Conservation (phyloP, 1,140 invertebrate genomes). For the Sitobion miscanthi region DNA sequence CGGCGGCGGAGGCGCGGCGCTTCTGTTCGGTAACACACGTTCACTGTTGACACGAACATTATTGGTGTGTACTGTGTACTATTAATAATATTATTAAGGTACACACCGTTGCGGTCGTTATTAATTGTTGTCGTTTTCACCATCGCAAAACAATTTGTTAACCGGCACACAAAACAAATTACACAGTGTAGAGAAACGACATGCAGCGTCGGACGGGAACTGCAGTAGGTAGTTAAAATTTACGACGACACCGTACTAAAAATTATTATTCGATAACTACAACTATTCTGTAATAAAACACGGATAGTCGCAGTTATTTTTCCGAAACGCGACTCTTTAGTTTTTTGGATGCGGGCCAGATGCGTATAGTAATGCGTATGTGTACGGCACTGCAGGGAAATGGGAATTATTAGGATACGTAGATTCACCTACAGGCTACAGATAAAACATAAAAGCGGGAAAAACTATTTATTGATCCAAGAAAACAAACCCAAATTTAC, state of each 20-base stretch:
- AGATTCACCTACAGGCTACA: background rate
- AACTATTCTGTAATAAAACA: background rate
- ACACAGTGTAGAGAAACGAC: background rate
- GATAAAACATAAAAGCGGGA: background rate
- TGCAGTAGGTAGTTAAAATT: background rate
- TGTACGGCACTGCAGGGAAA: background rate
- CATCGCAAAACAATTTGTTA: background rate
- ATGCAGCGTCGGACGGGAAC: background rate
- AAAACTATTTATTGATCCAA: conserved; percentile 26
- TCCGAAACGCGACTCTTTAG: background rate
- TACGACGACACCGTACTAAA: background rate
- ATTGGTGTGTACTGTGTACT: background rate
- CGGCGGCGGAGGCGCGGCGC: background rate
- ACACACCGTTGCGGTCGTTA: background rate
- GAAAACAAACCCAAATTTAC: background rate
- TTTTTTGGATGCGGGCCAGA: background rate
- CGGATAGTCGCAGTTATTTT: background rate
- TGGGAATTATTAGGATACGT: background rate
- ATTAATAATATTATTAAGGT: background rate
- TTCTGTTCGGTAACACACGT: background rate
- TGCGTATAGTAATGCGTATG: background rate
- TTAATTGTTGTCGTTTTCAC: background rate
- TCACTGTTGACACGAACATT: background rate
- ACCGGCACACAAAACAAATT: conserved; percentile 5
- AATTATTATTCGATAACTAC: background rate